Conservation (phyloP, 2,113 vertebrate species). For the Lates calcarifer region DNA sequence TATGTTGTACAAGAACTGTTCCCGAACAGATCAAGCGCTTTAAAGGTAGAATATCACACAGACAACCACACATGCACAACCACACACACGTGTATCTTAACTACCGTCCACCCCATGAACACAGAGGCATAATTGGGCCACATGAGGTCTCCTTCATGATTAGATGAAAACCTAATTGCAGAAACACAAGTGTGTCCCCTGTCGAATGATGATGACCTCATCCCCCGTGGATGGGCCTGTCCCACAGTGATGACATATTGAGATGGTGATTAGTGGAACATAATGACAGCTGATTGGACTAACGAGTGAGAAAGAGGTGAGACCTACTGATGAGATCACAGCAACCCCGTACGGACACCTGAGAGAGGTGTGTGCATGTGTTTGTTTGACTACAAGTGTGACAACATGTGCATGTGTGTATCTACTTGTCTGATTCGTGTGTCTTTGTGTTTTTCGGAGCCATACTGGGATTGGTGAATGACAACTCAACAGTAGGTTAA, state of each 20-base stretch:
- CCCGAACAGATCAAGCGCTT: slow-evolving; percentile 2
- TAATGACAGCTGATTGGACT: slow-evolving; percentile 70
- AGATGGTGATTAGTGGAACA: slow-evolving; percentile 57
- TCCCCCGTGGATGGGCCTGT: slow-evolving; percentile 22
- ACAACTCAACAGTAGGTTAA: slow-evolving; percentile 70
- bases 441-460: slow-evolving; percentile 42
- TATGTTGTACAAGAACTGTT: neutral
- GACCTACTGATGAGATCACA: slow-evolving; percentile 55
- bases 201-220: slow-evolving; percentile 66
- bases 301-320: slow-evolving; percentile 48
- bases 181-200: slow-evolving; percentile 35
- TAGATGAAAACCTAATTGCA: slow-evolving; percentile 63
- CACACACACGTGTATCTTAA: slow-evolving; percentile 1
- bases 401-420: slow-evolving; percentile 1
- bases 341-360: slow-evolving; percentile 39
- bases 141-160: slow-evolving; percentile 41
- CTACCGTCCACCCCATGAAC: slow-evolving; percentile 5
- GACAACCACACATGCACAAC: neutral
- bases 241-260: slow-evolving; percentile 64
- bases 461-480: slow-evolving; percentile 48
- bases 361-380: slow-evolving; percentile 15
- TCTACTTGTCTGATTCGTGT: slow-evolving; percentile 27
- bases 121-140: slow-evolving; percentile 25
- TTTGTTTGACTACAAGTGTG: slow-evolving; percentile 6
- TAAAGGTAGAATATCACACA: slow-evolving; percentile 12